Conservation (phyloP, 1,140 invertebrate genomes). For the Lepidurus couesii region DNA sequence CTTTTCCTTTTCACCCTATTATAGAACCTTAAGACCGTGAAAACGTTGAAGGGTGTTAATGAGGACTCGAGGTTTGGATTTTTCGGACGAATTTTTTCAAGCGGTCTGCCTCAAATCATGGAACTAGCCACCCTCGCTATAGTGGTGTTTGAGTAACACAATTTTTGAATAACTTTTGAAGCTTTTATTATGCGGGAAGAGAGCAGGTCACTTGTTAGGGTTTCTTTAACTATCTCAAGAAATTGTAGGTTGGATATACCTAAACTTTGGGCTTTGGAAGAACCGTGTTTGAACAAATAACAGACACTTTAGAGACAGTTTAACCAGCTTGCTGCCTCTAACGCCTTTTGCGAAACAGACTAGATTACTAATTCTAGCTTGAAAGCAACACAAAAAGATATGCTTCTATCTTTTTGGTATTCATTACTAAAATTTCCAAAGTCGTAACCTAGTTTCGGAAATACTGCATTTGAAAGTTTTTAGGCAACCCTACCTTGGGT, state of each 20-base stretch:
- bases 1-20: neutral
- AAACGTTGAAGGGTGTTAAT: slow-evolving; percentile 19
- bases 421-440: too few relatives aligned
- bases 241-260: neutral
- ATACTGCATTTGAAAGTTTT: too few relatives aligned
- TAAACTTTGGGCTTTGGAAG: neutral
- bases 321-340: neutral
- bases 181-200: neutral
- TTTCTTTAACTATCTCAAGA: neutral
- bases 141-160: neutral
- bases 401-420: too few relatives aligned
- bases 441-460: too few relatives aligned
- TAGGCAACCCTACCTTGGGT: too few relatives aligned
- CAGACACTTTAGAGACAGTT: neutral
- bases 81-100: neutral
- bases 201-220: neutral
- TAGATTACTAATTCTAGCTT: too few relatives aligned
- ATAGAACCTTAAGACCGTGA: neutral
- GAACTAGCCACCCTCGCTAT: neutral
- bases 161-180: neutral
- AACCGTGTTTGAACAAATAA: slow-evolving; percentile 1
- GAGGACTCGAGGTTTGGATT: neutral
- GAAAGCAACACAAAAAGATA: too few relatives aligned
- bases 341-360: too few relatives aligned
- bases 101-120: neutral